Percentiles rank a stretch among this genome's conserved stretches.
Conservation (phyloP, 1,140 invertebrate genomes). For the Bursaphelenchus mucronatus region DNA sequence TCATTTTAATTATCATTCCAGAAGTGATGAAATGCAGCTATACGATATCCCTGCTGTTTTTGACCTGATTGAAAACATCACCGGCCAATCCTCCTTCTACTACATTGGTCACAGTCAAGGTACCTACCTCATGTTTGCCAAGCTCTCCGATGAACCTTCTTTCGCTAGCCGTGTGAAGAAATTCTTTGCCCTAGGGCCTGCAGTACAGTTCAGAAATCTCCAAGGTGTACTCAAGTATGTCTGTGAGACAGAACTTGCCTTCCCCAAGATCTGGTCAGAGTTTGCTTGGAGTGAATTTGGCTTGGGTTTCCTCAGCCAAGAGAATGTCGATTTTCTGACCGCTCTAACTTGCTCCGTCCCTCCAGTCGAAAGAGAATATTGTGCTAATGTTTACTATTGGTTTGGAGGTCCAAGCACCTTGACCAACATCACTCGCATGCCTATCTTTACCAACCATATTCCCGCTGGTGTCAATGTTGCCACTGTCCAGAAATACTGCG, state of each 20-base stretch:
- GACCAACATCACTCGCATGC: constrained; percentile 19
- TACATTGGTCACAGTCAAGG: too few species aligned
- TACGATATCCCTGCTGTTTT: constrained; percentile 71
- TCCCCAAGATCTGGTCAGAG: background rate
- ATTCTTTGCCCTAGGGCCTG: too few species aligned
- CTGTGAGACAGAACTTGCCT: background rate
- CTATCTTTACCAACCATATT: constrained; percentile 32
- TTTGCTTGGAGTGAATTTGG: constrained; percentile 44
- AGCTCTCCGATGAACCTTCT: constrained; percentile 21
- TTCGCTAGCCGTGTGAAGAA: constrained; percentile 16
- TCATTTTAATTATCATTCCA: constrained; percentile 49
- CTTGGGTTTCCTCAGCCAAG: constrained; percentile 47
- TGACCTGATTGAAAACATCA: constrained; percentile 66
- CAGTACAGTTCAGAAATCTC: constrained; percentile 11
- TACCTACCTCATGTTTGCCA: too few species aligned
- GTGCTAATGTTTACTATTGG: background rate
- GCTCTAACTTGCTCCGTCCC: constrained; percentile 29
- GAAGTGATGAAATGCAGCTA: constrained; percentile 74
- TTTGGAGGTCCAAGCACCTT: too few species aligned
- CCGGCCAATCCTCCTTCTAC: constrained; percentile 53
- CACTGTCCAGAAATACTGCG: constrained; percentile 38
- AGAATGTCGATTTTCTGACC: constrained; percentile 39
- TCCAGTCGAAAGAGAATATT: constrained; percentile 27
- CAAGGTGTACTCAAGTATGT: background rate
- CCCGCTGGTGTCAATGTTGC: constrained; percentile 37